Evolutionary conservation across 2,113 vertebrate species (phyloP), one percentile per base, ranked within the genome.

Genomic region (Haplochromis burtoni): DNA sequence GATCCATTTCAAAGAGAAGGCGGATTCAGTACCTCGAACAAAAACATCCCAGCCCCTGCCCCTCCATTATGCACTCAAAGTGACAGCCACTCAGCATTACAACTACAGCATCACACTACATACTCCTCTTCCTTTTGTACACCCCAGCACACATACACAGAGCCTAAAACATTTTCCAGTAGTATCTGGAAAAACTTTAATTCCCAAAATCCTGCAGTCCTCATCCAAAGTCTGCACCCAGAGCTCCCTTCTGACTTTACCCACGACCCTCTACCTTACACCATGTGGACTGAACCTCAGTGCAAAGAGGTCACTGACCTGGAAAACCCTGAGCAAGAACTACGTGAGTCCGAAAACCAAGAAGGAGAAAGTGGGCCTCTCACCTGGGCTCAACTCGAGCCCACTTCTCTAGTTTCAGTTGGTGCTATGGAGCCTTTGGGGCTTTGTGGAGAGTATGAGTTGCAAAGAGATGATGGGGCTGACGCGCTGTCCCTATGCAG

Each of bases 381-480:
- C 59, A 96, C 95, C 63, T 97, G 96, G 95, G 95, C 96, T n/a
- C 95, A 96, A 91, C 94, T 96, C 3, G 92, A 96, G 81, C 95
- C 95, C 68, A 95, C 93, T 35, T 91, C 92, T 7, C 87, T 94
- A 10, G 88, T 92, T 35, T 93, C 92, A 7, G 92, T 91, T 1
- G 76, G 81, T 19, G 66, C 87, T 21, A 81, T 92, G 4, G 91
- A 94, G 79, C 78, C 93, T 17, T 54, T 91, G 45, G 95, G 91
- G 8, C 86, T 94, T 26, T 88, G 93, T 54, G 88, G 80, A 31
- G 91, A 94, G 84, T 93, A 91, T 35, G 93, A 92, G 12, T 87
- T 87, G 35, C 91, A 91, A n/a, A 91, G 90, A 47, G 86, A 73
- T 12, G 94, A 94, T 3, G 83, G 81, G 10, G 47, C 91, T 10